Evolutionary conservation across 2,113 vertebrate species (phyloP).

Genomic region (Coturnix japonica): DNA sequence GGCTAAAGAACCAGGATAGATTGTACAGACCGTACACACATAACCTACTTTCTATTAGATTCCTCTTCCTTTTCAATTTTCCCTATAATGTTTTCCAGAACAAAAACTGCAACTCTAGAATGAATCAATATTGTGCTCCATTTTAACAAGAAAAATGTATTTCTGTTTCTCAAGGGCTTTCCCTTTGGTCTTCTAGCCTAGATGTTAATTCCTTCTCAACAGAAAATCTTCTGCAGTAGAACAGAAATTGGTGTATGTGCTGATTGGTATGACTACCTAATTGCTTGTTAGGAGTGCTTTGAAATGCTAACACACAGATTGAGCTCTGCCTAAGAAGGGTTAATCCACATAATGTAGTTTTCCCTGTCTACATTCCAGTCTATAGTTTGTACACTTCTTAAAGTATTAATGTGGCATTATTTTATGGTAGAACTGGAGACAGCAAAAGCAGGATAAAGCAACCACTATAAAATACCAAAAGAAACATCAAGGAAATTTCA

Average conservation of each 20-base stretch:
- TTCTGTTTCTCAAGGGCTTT: neutral
- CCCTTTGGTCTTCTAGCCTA: neutral
- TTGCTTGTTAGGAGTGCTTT: neutral
- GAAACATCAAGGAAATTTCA: neutral
- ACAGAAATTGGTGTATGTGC: neutral
- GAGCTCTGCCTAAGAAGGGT: neutral
- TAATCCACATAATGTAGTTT: neutral
- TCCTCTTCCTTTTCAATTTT: neutral
- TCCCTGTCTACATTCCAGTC: neutral
- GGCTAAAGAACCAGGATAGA: neutral
- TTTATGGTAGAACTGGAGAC: neutral
- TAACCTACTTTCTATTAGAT: neutral
- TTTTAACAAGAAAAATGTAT: neutral
- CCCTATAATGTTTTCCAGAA: neutral
- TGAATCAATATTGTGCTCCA: neutral
- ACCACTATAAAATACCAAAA: neutral
- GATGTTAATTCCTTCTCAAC: neutral
- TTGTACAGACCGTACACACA: neutral
- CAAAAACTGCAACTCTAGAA: neutral
- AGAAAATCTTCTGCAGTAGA: neutral
- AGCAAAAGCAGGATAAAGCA: neutral
- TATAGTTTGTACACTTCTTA: neutral
- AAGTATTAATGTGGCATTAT: neutral
- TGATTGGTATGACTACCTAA: neutral
- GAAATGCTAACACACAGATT: neutral